These are phyloP conservation scores for Natrix natrix DNA, from an alignment of 2,797 vertebrate species.

Conservation along the genomic window DNA sequence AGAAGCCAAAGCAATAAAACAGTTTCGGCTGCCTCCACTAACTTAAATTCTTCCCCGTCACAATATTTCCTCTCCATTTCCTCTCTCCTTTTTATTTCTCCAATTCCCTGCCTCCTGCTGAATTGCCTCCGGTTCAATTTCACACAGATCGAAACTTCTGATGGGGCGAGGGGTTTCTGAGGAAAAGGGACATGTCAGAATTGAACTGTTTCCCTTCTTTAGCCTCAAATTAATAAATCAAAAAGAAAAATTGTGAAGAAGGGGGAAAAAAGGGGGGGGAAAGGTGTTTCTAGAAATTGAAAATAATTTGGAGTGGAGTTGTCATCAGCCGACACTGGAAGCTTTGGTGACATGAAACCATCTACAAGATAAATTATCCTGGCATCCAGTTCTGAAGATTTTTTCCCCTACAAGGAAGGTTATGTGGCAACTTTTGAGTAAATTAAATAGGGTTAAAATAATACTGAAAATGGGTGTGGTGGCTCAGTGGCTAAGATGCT, in stretches of 20 bases:
- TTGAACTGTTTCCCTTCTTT: slow-evolving; percentile 64
- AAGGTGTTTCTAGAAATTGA: slow-evolving; percentile 83
- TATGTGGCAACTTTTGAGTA: neutral
- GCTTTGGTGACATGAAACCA: slow-evolving; percentile 67
- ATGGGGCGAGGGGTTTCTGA: slow-evolving; percentile 74
- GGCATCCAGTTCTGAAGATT: neutral
- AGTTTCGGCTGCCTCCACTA: slow-evolving; percentile 87
- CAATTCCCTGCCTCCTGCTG: slow-evolving; percentile 57
- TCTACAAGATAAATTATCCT: slow-evolving; percentile 54
- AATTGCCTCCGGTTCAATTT: slow-evolving; percentile 82
- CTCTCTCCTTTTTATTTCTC: neutral
- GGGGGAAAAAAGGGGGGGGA: slow-evolving; percentile 52
- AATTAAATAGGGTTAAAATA: neutral
- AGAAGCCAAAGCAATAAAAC: slow-evolving; percentile 97
- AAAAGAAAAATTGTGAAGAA: neutral
- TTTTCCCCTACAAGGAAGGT: neutral
- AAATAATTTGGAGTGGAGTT: slow-evolving; percentile 85
- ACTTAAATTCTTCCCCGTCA: slow-evolving; percentile 95
- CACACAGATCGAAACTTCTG: slow-evolving; percentile 79
- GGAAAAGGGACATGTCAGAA: slow-evolving; percentile 76
- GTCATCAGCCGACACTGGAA: slow-evolving; percentile 82
- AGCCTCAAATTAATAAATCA: neutral
- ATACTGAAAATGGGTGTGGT: neutral
- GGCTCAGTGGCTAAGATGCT: no score
- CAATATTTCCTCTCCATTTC: slow-evolving; percentile 80